Base-by-base conservation (phyloP, 2,888 invertebrate genomes). In the Diplazon laetatorius region DNA sequence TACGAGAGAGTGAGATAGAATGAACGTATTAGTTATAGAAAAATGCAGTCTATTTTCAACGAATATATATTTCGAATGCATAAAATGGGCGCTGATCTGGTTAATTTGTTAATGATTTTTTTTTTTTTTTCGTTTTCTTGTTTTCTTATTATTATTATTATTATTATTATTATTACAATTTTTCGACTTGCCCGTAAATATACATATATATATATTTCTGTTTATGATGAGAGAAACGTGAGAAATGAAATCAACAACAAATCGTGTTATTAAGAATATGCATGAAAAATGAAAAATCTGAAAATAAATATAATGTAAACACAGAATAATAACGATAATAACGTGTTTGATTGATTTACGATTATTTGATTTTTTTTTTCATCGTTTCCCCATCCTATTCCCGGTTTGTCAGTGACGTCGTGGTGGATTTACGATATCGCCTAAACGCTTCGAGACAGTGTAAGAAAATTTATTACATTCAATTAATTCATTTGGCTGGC, bases 281-380 rank as follows among this genome's bases (percentile, higher is more conserved):
- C 80, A 85, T 85, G n/a, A n/a, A n/a, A n/a, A n/a, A n/a, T n/a
- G n/a, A 84, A 85, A 86, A 85, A 84, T 79, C 60, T 84, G 83
- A 82, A 86, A 87, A 87, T 87, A 88, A 88, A 87, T 85, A 88
- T 85, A 84, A 85, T 86, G 82, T 86, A 87, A 85, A 86, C 85
- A 84, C 84, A 37, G 39, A 52, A n/a, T n/a, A n/a, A n/a, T n/a
- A n/a, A n/a, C n/a, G n/a, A n/a, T n/a, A n/a, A n/a, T n/a, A n/a
- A n/a, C n/a, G n/a, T n/a, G n/a, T n/a, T n/a, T n/a, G n/a, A n/a
- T n/a, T n/a, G n/a, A n/a, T n/a, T n/a, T n/a, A n/a, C n/a, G n/a
- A n/a, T n/a, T n/a, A n/a, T n/a, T n/a, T n/a, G n/a, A n/a, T n/a
- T n/a, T n/a, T n/a, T n/a, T n/a, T n/a, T n/a, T n/a, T n/a, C n/a